Base-by-base conservation (phyloP, 2,113 vertebrate species). In the Petroica traversi region DNA sequence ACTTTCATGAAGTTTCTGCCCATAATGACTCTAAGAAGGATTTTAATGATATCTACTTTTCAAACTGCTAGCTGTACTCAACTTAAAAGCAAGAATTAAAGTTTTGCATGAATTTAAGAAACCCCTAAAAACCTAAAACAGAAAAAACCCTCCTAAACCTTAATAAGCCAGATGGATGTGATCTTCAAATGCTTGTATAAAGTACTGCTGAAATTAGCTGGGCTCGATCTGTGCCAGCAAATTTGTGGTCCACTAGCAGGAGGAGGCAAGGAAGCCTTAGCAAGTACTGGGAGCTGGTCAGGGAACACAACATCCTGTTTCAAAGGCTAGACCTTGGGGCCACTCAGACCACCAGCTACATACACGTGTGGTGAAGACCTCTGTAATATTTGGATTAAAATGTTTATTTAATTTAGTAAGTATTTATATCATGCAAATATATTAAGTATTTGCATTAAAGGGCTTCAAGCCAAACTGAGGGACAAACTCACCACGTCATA, bases 41-140 rank as follows among this genome's bases (percentile, higher is more conserved):
- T 52, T 93, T 79, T 41, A 64, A 72, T 92, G 38, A 72, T 57
- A 89, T 43, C 45, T 91, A 61, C 48, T 93, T 96, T 89, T 88
- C 36, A 20, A 93, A 86, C 43, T 84, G 73, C 61, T 57, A 38
- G 36, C 34, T 95, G 64, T 43, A 71, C 36, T 71, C 49, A 55
- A 43, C 58, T 89, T 14, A 81, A 89, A 85, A 78, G 41, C 9
- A 88, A 88, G n/a, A 38, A 72, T 5, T 69, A 55, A 0, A 1
- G 1, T 48, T 85, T 45, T 61, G 28, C 17, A 19, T 38, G 19
- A 51, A 67, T 71, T 51, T 67, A 59, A 96, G 41, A 89, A 88
- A 85, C 28, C 3, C 29, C 26, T 63, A 82, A 88, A 88, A 54
- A 36, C 28, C 16, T 43, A 61, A 82, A 85, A 6, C 4, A 81